Evolutionary conservation across 1,140 invertebrate species (phyloP).

Genomic region (Probaryconus sp.): DNA sequence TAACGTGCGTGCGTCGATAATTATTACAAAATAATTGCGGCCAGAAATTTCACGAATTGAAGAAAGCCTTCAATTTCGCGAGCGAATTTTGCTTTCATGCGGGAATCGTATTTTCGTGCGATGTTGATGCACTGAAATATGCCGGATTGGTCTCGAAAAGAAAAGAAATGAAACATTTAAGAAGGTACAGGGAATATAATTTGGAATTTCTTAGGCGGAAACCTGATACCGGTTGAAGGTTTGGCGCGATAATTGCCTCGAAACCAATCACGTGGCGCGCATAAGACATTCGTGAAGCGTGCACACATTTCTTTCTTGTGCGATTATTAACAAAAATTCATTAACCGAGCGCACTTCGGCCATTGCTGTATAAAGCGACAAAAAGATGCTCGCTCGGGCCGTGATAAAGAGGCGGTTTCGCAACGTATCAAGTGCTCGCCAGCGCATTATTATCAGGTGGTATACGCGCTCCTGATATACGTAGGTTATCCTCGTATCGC

Average conservation of each 20-base stretch:
- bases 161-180: slow-evolving; percentile 3
- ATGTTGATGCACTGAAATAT: slow-evolving; percentile 12
- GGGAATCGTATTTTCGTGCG: slow-evolving; percentile 17
- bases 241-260: slow-evolving; percentile 37
- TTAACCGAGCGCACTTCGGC: slow-evolving; percentile 49
- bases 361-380: slow-evolving; percentile 14
- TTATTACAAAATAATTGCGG: slow-evolving; percentile 26
- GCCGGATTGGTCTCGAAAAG: slow-evolving; percentile 11
- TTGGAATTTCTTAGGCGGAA: slow-evolving; percentile 49
- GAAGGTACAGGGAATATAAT: slow-evolving; percentile 31
- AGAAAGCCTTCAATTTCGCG: slow-evolving; percentile 31
- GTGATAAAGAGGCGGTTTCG: slow-evolving; percentile 43
- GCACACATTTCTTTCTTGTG: slow-evolving; percentile 9
- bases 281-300: slow-evolving; percentile 4
- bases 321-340: slow-evolving; percentile 63
- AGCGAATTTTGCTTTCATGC: slow-evolving; percentile 25
- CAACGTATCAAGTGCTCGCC: slow-evolving; percentile 44
- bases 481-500: slow-evolving; percentile 49
- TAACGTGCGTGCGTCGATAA: slow-evolving; percentile 15
- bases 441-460: slow-evolving; percentile 55
- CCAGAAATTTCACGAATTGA: slow-evolving; percentile 10
- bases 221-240: slow-evolving; percentile 20
- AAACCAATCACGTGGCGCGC: slow-evolving; percentile 4
- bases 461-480: slow-evolving; percentile 45
- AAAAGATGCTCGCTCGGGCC: slow-evolving; percentile 30